A percentile compares a stretch with the other conserved stretches of the same genome.
These are phyloP conservation scores for Moxostoma hubbsi DNA, from an alignment of 2,797 vertebrate species.

Conservation along the genomic window DNA sequence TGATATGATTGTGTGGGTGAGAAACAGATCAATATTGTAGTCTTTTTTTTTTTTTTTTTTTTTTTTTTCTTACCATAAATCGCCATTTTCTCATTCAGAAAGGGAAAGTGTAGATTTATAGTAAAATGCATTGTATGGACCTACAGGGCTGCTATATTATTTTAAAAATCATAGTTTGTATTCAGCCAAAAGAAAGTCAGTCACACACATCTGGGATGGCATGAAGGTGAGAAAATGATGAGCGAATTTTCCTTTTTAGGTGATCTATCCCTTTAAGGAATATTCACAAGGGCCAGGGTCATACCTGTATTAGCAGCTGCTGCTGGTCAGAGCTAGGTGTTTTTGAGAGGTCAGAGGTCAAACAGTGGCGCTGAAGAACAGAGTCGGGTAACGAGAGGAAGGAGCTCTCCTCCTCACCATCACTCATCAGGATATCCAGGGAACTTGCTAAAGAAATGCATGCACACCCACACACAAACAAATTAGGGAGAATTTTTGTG, in stretches of 20 bases:
- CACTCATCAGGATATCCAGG: constrained; percentile 80
- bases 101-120: too few relatives aligned
- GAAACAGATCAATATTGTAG: too few relatives aligned
- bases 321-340: constrained; percentile 63
- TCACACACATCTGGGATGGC: neutral
- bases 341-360: constrained; percentile 72
- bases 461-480: constrained; percentile 10
- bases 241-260: neutral
- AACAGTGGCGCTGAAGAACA: constrained; percentile 72
- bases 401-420: constrained; percentile 74
- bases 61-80: too few relatives aligned
- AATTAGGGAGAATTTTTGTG: neutral
- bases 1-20: too few relatives aligned
- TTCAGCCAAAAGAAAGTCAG: too few relatives aligned
- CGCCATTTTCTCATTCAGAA: too few relatives aligned
- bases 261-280: neutral
- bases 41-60: too few relatives aligned
- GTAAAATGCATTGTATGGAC: too few relatives aligned
- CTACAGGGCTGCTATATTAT: too few relatives aligned
- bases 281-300: neutral
- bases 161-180: too few relatives aligned
- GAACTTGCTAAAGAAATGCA: constrained; percentile 71
- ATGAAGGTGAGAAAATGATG: neutral
- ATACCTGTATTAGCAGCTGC: constrained; percentile 79
- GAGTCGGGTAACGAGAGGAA: constrained; percentile 72